Evolutionary conservation across 2,113 vertebrate species (phyloP).

Genomic region (Apaloderma vittatum): DNA sequence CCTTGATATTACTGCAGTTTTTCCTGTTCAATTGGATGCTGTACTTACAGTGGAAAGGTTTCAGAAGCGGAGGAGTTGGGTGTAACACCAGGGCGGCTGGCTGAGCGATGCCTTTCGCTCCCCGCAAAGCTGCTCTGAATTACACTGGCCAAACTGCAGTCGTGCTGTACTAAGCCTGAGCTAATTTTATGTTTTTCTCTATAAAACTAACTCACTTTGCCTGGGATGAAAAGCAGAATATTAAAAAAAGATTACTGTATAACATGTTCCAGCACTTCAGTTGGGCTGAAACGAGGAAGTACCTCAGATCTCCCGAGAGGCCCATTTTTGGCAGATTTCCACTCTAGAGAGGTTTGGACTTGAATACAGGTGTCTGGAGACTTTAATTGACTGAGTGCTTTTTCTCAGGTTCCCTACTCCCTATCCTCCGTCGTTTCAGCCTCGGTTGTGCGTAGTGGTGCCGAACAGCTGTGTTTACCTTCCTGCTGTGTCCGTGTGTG

Average conservation of each 20-base stretch:
- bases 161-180: not conserved
- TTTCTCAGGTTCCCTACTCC: not conserved
- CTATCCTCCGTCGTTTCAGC: not conserved
- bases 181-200: not conserved
- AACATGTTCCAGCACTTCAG: not conserved
- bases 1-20: not conserved
- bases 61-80: not conserved
- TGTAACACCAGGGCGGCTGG: not conserved
- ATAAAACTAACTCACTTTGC: not conserved
- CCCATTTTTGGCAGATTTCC: not conserved
- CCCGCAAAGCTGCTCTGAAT: not conserved
- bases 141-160: rapidly evolving
- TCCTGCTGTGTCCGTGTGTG: not conserved
- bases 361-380: not conserved
- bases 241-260: not conserved
- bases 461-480: not conserved
- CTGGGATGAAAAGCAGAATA: not conserved
- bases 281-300: not conserved
- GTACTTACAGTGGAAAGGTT: not conserved
- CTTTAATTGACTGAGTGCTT: not conserved
- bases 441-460: not conserved
- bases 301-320: not conserved
- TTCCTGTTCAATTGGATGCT: not conserved
- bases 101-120: not conserved
- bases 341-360: not conserved